phyloP scores from a whole-genome alignment of 1,140 invertebrate genomes.

The Brachionus koreanus region DNA sequence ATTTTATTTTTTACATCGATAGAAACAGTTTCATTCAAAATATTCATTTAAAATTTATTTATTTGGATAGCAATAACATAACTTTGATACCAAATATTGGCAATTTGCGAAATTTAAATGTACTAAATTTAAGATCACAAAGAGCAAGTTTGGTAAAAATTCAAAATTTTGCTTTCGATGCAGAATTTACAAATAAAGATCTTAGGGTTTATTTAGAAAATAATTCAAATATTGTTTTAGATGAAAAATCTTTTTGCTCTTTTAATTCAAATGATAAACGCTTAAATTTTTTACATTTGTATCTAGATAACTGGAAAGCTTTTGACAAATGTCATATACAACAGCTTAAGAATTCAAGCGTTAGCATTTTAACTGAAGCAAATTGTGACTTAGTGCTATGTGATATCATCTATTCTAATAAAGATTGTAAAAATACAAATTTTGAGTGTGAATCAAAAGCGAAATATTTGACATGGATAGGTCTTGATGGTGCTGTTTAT shows the following conservation, averaged over 20 bases:
- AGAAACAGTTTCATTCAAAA: not conserved
- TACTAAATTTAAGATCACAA: not conserved
- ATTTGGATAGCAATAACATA: not conserved
- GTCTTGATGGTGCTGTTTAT: not conserved
- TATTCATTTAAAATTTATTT: not conserved
- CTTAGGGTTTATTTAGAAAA: not conserved
- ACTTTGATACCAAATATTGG: not conserved
- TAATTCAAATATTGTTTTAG: not conserved
- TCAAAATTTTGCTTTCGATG: not conserved
- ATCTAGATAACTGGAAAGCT: not conserved
- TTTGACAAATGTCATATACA: not conserved
- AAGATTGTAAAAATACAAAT: not conserved
- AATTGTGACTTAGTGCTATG: not conserved
- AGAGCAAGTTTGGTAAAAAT: not conserved
- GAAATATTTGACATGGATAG: not conserved
- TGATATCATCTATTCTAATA: not conserved
- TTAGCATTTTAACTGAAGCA: not conserved
- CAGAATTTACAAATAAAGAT: not conserved
- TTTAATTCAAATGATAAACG: not conserved
- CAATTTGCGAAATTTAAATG: not conserved
- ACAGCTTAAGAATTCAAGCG: not conserved
- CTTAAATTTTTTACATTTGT: not conserved
- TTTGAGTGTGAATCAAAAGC: not conserved
- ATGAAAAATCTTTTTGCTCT: conserved; percentile 9
- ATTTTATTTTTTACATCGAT: not conserved